These are phyloP conservation scores for Oreohelix idahoensis DNA, from an alignment of 1,140 invertebrate genomes.

Conservation along the genomic window DNA sequence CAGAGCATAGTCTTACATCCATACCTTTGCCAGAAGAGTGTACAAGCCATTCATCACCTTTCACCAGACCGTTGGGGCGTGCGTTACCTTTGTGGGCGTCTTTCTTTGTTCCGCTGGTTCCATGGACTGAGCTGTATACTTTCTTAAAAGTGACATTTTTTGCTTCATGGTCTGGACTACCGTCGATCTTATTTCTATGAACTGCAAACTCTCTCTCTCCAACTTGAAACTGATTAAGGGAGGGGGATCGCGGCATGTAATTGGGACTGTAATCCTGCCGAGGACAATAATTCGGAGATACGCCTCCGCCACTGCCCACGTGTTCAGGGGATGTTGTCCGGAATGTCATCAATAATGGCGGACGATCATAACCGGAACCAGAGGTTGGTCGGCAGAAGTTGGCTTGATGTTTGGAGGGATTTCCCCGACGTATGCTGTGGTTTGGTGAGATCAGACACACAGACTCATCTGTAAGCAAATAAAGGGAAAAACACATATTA, in stretches of 20 bases:
- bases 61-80: background rate
- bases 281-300: no score
- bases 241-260: background rate
- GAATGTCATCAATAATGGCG: conserved; percentile 33
- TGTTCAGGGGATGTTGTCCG: background rate
- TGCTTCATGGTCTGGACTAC: background rate
- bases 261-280: background rate
- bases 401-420: background rate
- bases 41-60: background rate
- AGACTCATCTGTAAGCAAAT: conserved; percentile 26
- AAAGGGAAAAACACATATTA: background rate
- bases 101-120: background rate
- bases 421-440: conserved; percentile 1
- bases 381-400: conserved; percentile 20
- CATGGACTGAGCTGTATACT: background rate
- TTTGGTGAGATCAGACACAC: conserved; percentile 19
- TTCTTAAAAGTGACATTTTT: background rate
- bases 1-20: conserved; percentile 10
- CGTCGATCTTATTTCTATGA: no score
- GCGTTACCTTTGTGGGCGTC: background rate
- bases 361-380: conserved; percentile 10
- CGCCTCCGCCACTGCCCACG: background rate
- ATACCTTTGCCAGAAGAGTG: background rate
- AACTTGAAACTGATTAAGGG: background rate
- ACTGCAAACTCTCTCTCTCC: background rate